Evolutionary conservation across 2,888 invertebrate species (phyloP), one percentile per base, ranked within the genome.

Genomic region (Caenorhabditis macrosperma): DNA sequence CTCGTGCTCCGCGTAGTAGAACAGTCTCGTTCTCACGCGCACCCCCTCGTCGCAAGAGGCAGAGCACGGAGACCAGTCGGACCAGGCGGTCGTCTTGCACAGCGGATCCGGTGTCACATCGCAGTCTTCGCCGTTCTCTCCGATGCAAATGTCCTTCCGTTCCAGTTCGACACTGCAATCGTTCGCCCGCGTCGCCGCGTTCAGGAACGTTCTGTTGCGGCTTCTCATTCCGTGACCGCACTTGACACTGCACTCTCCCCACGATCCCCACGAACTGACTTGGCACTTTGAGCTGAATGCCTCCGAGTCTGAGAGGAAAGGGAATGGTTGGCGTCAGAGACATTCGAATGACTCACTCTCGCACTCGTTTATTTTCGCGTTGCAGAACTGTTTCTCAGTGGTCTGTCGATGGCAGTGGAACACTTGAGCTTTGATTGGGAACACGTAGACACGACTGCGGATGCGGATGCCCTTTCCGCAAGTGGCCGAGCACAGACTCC

Each of bases 141-240:
- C 91, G 22, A 87, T 85, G 82, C 96, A 97, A 94, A 95, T 95
- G 93, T 96, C 96, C 91, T 95, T 95, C 50, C 91, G 87, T 85
- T 91, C 81, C 89, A 97, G 92, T 91, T 96, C 94, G 5, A 91
- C 88, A 86, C 93, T 93, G 91, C 94, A 94, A 83, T 82, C 79
- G n/a, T 64, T 67, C 26, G 76, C 20, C 9, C 79, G 82, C 20
- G 82, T 81, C 0, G 55, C 22, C 28, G 82, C 72, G 63, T 78
- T 67, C n/a, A 82, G 10, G 67, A 85, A 85, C 1, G 82, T 75
- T 59, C 84, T 72, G 72, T 93, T 94, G 86, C 95, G 93, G 93
- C 94, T 94, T 88, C 95, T 93, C 82, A 94, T 93, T 28, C 96
- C 96, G 92, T 95, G 95, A 74, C 96, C 96, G 91, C 96, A 97